These are phyloP conservation scores for Phalanger gymnotis DNA, from an alignment of 2,797 vertebrate species.

Conservation along the genomic window DNA sequence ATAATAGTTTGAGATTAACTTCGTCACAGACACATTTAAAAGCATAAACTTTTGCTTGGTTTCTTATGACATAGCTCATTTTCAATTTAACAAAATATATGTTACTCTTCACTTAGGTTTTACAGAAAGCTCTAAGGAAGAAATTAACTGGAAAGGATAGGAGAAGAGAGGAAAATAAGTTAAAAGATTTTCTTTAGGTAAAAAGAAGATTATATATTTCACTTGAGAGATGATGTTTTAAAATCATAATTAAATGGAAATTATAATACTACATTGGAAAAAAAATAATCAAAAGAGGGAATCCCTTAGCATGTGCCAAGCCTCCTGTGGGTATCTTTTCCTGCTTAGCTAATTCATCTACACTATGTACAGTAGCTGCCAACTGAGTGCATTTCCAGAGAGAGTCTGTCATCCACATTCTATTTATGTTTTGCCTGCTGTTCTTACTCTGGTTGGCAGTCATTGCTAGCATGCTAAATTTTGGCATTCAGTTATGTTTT, in stretches of 20 bases:
- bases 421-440: conserved; percentile 62
- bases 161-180: background rate
- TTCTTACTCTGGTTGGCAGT: conserved; percentile 51
- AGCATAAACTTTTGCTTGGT: conserved; percentile 10
- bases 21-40: background rate
- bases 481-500: conserved; percentile 50
- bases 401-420: conserved; percentile 56
- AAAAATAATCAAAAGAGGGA: background rate
- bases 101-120: conserved; percentile 6
- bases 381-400: conserved; percentile 35
- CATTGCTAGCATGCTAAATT: conserved; percentile 26
- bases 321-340: background rate
- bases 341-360: background rate
- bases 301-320: rapidly evolving
- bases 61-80: conserved; percentile 33
- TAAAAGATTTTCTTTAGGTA: background rate
- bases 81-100: conserved; percentile 22
- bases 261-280: background rate
- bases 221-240: background rate
- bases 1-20: conserved; percentile 22
- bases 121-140: conserved; percentile 25
- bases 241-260: background rate
- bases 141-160: background rate
- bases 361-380: background rate
- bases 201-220: conserved; percentile 22